Conservation (phyloP, 2,888 invertebrate species). For the Orchestes rusci region DNA sequence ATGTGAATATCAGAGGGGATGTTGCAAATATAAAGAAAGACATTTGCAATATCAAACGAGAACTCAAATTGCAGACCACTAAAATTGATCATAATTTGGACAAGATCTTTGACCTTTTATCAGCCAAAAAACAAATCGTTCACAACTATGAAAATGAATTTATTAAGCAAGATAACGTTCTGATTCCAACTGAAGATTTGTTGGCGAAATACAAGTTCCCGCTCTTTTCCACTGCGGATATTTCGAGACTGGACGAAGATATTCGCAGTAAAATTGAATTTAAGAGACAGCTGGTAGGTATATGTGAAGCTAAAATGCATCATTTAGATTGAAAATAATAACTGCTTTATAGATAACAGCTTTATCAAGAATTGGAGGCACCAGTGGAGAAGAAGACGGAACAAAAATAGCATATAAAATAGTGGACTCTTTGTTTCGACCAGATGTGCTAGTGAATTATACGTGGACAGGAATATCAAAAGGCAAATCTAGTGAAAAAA, state of each 20-base stretch:
- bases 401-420: slow-evolving; percentile 25
- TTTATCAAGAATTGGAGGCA: slow-evolving; percentile 24
- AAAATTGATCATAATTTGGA: slow-evolving; percentile 15
- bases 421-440: slow-evolving; percentile 22
- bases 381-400: slow-evolving; percentile 23
- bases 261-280: slow-evolving; percentile 12
- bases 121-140: slow-evolving; percentile 5
- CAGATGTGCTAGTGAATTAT: slow-evolving; percentile 21
- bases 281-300: slow-evolving; percentile 9
- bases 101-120: slow-evolving; percentile 10
- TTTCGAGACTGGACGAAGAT: slow-evolving; percentile 9
- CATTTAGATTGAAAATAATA: background rate
- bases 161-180: too few relatives aligned
- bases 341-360: slow-evolving; percentile 21
- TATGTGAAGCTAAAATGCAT: background rate
- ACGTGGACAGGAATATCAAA: slow-evolving; percentile 27
- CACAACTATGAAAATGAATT: too few relatives aligned
- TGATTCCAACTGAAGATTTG: slow-evolving; percentile 11
- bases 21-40: slow-evolving; percentile 7
- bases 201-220: slow-evolving; percentile 10
- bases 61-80: slow-evolving; percentile 13
- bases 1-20: slow-evolving; percentile 7
- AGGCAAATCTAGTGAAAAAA: slow-evolving; percentile 17
- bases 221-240: slow-evolving; percentile 12
- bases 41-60: slow-evolving; percentile 10